A percentile compares a stretch with the other conserved stretches of the same genome.
Evolutionary conservation across 1,140 invertebrate species (phyloP).

Genomic region (Chironomus striatipennis): DNA sequence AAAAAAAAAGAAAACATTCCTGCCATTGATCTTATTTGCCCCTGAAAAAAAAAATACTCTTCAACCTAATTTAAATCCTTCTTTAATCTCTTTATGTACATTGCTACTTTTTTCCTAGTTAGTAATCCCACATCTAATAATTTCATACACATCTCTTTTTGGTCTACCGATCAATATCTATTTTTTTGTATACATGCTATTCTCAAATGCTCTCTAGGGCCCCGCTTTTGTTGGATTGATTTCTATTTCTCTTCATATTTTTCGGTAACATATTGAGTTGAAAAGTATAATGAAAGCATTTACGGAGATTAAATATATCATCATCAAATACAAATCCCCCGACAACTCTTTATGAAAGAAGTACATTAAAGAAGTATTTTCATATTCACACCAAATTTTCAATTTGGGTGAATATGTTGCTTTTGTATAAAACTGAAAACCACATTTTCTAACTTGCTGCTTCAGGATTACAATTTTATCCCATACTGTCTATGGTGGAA

Average conservation of each 20-base stretch:
- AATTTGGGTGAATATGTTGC: too few species aligned
- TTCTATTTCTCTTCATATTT: background rate
- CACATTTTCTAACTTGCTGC: too few species aligned
- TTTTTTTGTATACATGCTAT: background rate
- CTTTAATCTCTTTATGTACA: conserved; percentile 18
- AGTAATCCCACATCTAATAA: conserved; percentile 19
- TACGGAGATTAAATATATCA: conserved; percentile 24
- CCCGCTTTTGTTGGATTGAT: background rate
- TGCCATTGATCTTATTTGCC: background rate
- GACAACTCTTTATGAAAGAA: conserved; percentile 15
- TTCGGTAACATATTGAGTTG: background rate
- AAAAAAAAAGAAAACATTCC: too few species aligned
- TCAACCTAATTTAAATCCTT: conserved; percentile 19
- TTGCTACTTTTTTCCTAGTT: background rate
- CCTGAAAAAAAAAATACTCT: background rate
- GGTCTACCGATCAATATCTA: background rate
- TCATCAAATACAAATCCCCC: conserved; percentile 13
- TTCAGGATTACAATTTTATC: too few species aligned
- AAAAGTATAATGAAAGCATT: conserved; percentile 20
- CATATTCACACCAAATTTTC: too few species aligned
- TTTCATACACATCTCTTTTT: background rate
- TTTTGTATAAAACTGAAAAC: too few species aligned
- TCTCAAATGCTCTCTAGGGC: conserved; percentile 14
- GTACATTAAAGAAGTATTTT: background rate
- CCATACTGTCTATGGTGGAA: too few species aligned